Evolutionary conservation across 2,888 invertebrate species (phyloP).

Genomic region (Corythucha ciliata): DNA sequence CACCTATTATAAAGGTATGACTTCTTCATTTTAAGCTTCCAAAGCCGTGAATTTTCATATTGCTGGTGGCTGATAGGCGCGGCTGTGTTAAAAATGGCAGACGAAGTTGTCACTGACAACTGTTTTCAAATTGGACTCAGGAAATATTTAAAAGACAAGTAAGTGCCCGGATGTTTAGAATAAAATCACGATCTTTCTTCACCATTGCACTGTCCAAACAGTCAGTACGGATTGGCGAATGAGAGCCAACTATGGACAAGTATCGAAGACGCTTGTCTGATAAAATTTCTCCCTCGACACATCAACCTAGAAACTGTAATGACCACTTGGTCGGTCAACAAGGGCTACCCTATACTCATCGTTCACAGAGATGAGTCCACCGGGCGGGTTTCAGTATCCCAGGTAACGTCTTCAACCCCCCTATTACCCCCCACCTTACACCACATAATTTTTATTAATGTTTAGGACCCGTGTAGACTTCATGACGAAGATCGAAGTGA

Average conservation of each 20-base stretch:
- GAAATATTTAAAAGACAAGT: neutral
- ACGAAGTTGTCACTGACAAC: neutral
- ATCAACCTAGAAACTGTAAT: neutral
- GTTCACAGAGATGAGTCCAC: neutral
- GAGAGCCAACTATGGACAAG: neutral
- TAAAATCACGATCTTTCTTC: neutral
- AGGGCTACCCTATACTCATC: neutral
- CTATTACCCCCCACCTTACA: too few relatives aligned
- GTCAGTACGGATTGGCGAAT: neutral
- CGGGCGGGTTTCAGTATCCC: neutral
- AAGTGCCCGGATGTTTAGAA: neutral
- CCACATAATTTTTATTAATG: too few relatives aligned
- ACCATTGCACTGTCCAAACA: too few relatives aligned
- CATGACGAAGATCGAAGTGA: too few relatives aligned
- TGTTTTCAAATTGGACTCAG: neutral
- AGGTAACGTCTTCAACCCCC: too few relatives aligned
- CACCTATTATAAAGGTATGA: too few relatives aligned
- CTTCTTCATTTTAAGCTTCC: too few relatives aligned
- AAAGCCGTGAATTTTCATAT: too few relatives aligned
- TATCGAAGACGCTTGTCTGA: neutral
- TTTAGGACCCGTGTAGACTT: too few relatives aligned
- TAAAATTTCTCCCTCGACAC: neutral
- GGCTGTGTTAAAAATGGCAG: neutral
- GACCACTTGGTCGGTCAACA: neutral
- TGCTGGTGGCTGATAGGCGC: neutral